Base-by-base conservation (phyloP, 2,113 vertebrate species). In the Malurus alboscapulatus region DNA sequence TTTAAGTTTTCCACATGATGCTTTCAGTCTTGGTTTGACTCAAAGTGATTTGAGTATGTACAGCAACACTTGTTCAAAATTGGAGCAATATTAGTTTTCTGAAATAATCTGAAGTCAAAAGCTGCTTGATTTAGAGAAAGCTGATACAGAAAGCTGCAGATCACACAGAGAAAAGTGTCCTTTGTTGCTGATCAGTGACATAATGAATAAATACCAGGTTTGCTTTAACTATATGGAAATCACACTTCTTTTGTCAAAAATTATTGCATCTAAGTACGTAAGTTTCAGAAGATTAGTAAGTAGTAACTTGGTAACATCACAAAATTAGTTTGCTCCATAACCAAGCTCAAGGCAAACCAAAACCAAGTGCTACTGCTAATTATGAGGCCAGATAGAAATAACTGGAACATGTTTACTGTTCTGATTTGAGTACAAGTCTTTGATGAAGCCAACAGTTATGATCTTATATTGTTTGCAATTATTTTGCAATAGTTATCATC, bases 211-310 rank as follows among this genome's bases (percentile, higher is more conserved):
- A 12, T 15, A 42, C 0, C 40, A 80, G 6, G 13, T 34, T 40
- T 69, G 14, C 24, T 45, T 84, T 38, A 20, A 51, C 38, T 7
- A 17, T 1, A 40, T 2, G 7, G 45, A 83, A 72, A 58, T 20
- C 17, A 45, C 11, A 42, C 9, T 36, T 47, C 4, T 17, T 86
- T 10, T 45, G 47, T 67, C 6, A 89, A 74, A 77, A 67, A 58
- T 5, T 27, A 29, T 4, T 51, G 6, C 1, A 2, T 9, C 1
- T 29, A 4, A 53, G 29, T 50, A 34, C 24, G 38, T 4, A 30
- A 61, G 20, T 51, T 73, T 20, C 42, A 59, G 7, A 68, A 68
- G n/a, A 40, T 2, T 8, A 17, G 2, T 21, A 25, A 67, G 20
- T 21, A 76, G 36, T 44, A 51, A 7, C 42, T 2, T 34, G 20